These are phyloP conservation scores for Drymodes brunneopygia DNA, from an alignment of 2,113 vertebrate genomes.

Conservation along the genomic window DNA sequence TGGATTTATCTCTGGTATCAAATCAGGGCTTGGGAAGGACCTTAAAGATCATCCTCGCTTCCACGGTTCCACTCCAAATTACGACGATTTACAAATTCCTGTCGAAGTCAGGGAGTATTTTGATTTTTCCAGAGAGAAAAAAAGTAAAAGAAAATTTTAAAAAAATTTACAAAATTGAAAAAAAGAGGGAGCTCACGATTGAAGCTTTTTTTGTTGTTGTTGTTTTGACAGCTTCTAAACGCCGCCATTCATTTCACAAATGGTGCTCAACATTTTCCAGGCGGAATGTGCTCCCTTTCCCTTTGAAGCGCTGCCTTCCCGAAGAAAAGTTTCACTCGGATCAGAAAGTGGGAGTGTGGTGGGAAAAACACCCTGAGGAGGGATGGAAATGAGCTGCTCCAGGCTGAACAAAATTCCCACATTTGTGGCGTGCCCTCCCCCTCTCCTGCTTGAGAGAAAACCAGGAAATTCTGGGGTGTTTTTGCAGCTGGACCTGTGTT, in stretches of 20 bases:
- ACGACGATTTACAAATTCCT: not conserved
- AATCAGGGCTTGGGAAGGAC: not conserved
- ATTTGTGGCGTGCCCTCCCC: not conserved
- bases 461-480: not conserved
- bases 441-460: not conserved
- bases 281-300: not conserved
- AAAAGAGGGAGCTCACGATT: not conserved
- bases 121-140: accelerated
- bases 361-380: not conserved
- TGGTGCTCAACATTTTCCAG: not conserved
- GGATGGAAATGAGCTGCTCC: not conserved
- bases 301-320: not conserved
- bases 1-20: accelerated
- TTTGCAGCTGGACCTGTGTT: not conserved
- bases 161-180: too few relatives aligned
- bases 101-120: not conserved
- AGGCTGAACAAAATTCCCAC: not conserved
- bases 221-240: not conserved
- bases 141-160: too few relatives aligned
- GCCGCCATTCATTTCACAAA: not conserved
- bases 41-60: not conserved
- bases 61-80: too few relatives aligned
- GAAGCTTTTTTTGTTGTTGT: not conserved
- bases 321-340: not conserved
- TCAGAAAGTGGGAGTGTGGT: not conserved